Conservation (phyloP, 1,140 invertebrate species). For the Drosophila eugracilis region DNA sequence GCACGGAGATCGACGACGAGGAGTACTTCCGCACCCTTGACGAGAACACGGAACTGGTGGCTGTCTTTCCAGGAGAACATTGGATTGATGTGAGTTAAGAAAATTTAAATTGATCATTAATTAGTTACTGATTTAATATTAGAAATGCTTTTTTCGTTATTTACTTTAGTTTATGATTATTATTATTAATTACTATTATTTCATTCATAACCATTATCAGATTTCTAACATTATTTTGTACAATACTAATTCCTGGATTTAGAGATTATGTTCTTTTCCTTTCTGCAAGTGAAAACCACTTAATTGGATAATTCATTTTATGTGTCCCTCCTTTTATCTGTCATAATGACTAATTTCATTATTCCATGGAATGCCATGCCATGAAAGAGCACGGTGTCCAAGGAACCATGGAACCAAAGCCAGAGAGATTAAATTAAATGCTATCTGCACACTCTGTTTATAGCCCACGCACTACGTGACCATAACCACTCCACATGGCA, state of each 20-base stretch:
- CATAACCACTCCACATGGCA: slow-evolving; percentile 75
- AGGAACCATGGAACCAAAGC: background rate
- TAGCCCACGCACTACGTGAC: slow-evolving; percentile 84
- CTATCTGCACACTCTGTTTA: slow-evolving; percentile 43
- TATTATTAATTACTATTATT: too few relatives aligned
- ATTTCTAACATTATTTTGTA: too few relatives aligned
- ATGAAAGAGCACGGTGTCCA: background rate
- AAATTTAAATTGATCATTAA: too few relatives aligned
- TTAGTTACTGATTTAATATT: too few relatives aligned
- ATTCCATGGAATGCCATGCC: slow-evolving; percentile 7
- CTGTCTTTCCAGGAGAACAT: slow-evolving; percentile 90
- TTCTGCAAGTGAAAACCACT: slow-evolving; percentile 13
- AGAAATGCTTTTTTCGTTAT: too few relatives aligned
- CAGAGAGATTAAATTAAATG: slow-evolving; percentile 27
- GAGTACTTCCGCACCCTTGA: slow-evolving; percentile 94
- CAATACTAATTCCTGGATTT: too few relatives aligned
- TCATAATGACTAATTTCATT: slow-evolving; percentile 46
- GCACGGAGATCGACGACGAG: slow-evolving; percentile 95
- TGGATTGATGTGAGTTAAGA: slow-evolving; percentile 86
- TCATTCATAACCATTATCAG: too few relatives aligned
- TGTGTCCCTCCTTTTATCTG: slow-evolving; percentile 25
- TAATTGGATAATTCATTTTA: slow-evolving; percentile 44
- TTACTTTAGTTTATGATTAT: too few relatives aligned
- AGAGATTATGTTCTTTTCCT: background rate
- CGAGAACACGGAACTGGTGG: slow-evolving; percentile 92